Evolutionary conservation across 2,888 invertebrate species (phyloP).

Genomic region (Clivina fossor): DNA sequence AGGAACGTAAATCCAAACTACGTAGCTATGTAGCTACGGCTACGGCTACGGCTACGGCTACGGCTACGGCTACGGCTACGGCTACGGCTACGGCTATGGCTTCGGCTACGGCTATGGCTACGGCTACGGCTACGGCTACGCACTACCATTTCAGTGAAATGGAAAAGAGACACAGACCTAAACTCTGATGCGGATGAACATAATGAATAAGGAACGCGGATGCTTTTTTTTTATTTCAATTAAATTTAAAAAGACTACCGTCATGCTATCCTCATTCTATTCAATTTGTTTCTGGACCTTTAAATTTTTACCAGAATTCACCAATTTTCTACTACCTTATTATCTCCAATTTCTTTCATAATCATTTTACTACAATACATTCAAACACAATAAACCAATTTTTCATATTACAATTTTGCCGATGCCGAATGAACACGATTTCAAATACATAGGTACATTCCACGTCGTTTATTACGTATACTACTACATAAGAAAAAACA

Average conservation of each 20-base stretch:
- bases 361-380: too few relatives aligned
- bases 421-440: too few relatives aligned
- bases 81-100: not conserved
- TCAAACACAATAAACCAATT: too few relatives aligned
- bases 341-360: too few relatives aligned
- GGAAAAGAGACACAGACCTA: slow-evolving; percentile 4
- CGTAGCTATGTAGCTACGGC: too few relatives aligned
- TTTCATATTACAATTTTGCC: too few relatives aligned
- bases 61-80: slow-evolving; percentile 9
- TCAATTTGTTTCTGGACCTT: slow-evolving; percentile 14
- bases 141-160: slow-evolving; percentile 16
- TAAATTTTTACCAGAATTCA: too few relatives aligned
- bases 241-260: slow-evolving; percentile 12
- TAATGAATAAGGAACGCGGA: slow-evolving; percentile 6
- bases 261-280: slow-evolving; percentile 1
- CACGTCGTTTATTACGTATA: too few relatives aligned
- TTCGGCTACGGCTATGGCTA: slow-evolving; percentile 3
- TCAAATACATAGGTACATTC: too few relatives aligned
- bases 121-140: not conserved
- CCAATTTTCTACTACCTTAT: too few relatives aligned
- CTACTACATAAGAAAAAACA: too few relatives aligned
- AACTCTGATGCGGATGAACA: slow-evolving; percentile 1
- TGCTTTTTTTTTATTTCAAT: slow-evolving; percentile 12
- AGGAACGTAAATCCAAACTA: slow-evolving; percentile 22
- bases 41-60: not conserved